These are phyloP conservation scores for Lithophane semibrunnea DNA, from an alignment of 2,888 invertebrate genomes.

Conservation along the genomic window DNA sequence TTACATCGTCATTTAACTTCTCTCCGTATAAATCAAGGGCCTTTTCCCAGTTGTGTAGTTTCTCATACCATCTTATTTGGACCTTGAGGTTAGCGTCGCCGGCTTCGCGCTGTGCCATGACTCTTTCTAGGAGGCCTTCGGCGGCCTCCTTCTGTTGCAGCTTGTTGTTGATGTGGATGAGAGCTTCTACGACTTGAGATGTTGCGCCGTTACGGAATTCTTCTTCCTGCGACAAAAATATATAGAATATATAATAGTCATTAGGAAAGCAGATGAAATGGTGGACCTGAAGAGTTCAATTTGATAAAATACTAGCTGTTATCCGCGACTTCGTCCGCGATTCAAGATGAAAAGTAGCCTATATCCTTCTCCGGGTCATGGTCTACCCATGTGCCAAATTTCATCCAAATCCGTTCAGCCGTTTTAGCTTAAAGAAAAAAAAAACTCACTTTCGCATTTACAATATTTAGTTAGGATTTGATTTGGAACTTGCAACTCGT, in stretches of 20 bases:
- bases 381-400: too few relatives aligned
- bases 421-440: too few relatives aligned
- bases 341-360: too few relatives aligned
- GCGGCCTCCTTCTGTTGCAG: slow-evolving; percentile 99
- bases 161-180: slow-evolving; percentile 99
- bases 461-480: too few relatives aligned
- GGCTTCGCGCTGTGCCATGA: slow-evolving; percentile 94
- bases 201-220: slow-evolving; percentile 96
- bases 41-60: slow-evolving; percentile 99
- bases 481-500: too few relatives aligned
- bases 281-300: too few relatives aligned
- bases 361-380: too few relatives aligned
- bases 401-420: too few relatives aligned
- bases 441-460: too few relatives aligned
- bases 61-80: slow-evolving; percentile 98
- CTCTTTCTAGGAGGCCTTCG: slow-evolving; percentile 97
- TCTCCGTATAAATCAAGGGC: slow-evolving; percentile 96
- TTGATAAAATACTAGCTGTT: too few relatives aligned
- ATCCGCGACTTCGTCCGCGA: too few relatives aligned
- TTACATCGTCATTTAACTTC: slow-evolving; percentile 91
- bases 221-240: slow-evolving; percentile 91
- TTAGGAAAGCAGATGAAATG: too few relatives aligned
- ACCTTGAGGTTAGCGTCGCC: slow-evolving; percentile 90
- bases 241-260: neutral
- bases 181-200: slow-evolving; percentile 96